A percentile compares a stretch with the other conserved stretches of the same genome.
These are phyloP conservation scores for Pangasius mekongensis DNA, from an alignment of 2,797 vertebrate species.

Conservation along the genomic window DNA sequence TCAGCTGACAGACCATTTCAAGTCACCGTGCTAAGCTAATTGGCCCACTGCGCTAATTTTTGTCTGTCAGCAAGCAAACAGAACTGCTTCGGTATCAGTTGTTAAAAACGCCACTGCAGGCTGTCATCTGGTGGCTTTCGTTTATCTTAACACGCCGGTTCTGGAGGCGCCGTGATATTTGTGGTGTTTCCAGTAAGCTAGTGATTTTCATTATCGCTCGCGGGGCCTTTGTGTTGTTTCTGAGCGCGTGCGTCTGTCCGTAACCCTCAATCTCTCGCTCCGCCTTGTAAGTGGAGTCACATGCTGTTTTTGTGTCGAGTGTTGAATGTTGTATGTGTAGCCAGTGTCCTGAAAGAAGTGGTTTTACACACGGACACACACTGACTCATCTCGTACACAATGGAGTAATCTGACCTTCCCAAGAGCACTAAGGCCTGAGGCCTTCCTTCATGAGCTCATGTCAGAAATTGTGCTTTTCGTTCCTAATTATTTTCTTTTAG, in stretches of 20 bases:
- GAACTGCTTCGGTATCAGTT: background rate
- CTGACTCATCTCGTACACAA: constrained; percentile 39
- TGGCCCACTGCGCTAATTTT: background rate
- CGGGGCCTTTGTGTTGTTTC: constrained; percentile 49
- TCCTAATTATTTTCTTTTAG: constrained; percentile 56
- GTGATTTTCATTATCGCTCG: constrained; percentile 18
- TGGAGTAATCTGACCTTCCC: constrained; percentile 15
- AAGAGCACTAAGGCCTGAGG: background rate
- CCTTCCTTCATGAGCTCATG: background rate
- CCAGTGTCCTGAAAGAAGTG: constrained; percentile 56
- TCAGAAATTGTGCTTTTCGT: background rate
- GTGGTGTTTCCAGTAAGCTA: constrained; percentile 8
- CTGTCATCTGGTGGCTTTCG: constrained; percentile 18
- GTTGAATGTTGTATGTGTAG: constrained; percentile 54
- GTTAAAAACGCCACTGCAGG: constrained; percentile 9
- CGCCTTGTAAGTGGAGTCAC: constrained; percentile 69
- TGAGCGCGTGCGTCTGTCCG: constrained; percentile 17
- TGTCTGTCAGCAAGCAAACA: background rate
- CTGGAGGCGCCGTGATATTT: constrained; percentile 44
- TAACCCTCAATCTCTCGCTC: constrained; percentile 7
- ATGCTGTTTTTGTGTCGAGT: constrained; percentile 67
- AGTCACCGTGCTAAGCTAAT: background rate
- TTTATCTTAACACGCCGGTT: constrained; percentile 52
- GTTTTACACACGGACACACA: constrained; percentile 53
- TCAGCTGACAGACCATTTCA: background rate